Evolutionary conservation across 2,888 invertebrate species (phyloP), one percentile per base, ranked within the genome.

Genomic region (Drosophila acutilabella): DNA sequence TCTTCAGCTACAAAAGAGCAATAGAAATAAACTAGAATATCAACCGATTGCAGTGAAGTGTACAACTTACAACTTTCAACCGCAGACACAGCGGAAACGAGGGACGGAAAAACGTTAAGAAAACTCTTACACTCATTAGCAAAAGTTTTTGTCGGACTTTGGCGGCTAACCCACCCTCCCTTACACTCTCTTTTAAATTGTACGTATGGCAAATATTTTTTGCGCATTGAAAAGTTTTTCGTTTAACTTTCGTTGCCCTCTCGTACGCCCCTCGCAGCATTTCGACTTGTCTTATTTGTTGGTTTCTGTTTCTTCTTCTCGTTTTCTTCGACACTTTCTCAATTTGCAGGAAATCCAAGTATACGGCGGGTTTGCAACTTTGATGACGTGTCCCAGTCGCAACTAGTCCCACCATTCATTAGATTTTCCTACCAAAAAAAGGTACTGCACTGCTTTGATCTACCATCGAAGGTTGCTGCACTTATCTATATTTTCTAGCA

Each of bases 61-160:
- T 41, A 56, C 36, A 71, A 69, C 60, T 80, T 64, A 64, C 57
- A 84, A 78, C 59, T 86, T 83, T 45, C 53, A 51, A 75, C 57
- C 76, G 10, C 45, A 50, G n/a, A 36, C 69, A 52, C 51, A 56
- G 7, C 14, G 11, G 44, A 57, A 47, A 40, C 7, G 10, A 45
- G n/a, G 16, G 50, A 14, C 8, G 7, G 18, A 59, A 47, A 58
- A 50, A 20, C 50, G 44, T 14, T 26, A 40, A 68, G 51, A 42
- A 48, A 85, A 86, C 88, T 89, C 88, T 86, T 81, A 89, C 88
- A 81, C 89, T 89, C 85, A 86, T 86, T 88, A 86, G 88, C 51
- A 70, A 86, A 86, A 85, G 52, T 84, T 84, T 83, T 26, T 11
- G 30, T 64, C 51, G 64, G 62, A 74, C 67, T 59, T 53, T 59